Conservation (phyloP, 2,797 vertebrate genomes). For the Pangasius larnaudii region DNA sequence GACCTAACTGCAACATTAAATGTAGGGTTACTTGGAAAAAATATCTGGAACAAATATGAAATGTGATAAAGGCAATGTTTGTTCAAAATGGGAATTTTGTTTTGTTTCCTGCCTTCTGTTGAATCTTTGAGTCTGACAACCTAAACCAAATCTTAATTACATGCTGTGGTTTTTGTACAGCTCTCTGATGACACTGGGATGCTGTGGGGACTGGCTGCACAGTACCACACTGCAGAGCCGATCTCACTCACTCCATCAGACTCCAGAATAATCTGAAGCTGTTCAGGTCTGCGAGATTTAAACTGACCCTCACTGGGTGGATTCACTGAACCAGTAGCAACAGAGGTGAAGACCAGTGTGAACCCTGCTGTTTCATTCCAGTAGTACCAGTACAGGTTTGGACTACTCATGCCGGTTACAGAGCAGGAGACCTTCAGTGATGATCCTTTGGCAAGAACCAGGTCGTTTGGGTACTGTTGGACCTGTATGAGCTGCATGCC, state of each 20-base stretch:
- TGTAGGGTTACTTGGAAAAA: background rate
- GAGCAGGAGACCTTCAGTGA: too few relatives aligned
- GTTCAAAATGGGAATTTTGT: background rate
- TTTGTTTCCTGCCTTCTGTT: background rate
- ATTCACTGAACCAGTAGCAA: background rate
- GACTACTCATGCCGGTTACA: too few relatives aligned
- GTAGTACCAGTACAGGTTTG: too few relatives aligned
- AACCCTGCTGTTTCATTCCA: too few relatives aligned
- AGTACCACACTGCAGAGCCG: too few relatives aligned
- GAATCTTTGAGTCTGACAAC: background rate
- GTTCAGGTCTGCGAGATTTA: too few relatives aligned
- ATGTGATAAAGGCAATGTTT: background rate
- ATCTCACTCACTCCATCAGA: too few relatives aligned
- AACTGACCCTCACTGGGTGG: too few relatives aligned
- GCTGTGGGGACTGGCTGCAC: too few relatives aligned
- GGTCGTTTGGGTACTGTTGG: constrained; percentile 31
- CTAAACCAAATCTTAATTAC: background rate
- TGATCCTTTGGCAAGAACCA: constrained; percentile 14
- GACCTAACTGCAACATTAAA: background rate
- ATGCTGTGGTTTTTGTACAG: background rate
- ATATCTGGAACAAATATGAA: background rate
- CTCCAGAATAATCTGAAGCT: too few relatives aligned
- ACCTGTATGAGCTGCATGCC: constrained; percentile 33
- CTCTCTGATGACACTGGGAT: background rate
- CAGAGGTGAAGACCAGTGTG: background rate